Conservation (phyloP, 2,113 vertebrate genomes). For the Alethe diademata region DNA sequence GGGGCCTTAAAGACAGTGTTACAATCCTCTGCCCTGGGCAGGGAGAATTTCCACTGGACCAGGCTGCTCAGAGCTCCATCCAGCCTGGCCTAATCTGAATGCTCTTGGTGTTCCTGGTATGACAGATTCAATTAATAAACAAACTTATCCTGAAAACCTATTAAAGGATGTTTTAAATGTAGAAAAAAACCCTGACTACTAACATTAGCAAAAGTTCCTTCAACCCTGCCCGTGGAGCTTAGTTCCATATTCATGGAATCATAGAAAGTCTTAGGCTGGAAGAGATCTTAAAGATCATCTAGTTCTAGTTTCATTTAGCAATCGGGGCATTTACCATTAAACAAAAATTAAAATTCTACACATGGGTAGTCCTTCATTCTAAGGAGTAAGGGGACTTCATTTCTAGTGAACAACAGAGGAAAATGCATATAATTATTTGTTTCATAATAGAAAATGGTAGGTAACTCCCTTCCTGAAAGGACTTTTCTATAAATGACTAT, state of each 20-base stretch:
- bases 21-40: neutral
- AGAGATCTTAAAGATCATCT: neutral
- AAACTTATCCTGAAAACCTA: neutral
- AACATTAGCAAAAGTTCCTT: neutral
- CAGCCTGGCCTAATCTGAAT: neutral
- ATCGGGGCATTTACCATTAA: neutral
- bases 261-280: neutral
- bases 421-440: neutral
- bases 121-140: slow-evolving; percentile 7
- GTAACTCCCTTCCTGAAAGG: neutral
- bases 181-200: neutral
- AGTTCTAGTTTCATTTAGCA: neutral
- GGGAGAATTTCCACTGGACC: too few species aligned
- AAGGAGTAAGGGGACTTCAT: neutral
- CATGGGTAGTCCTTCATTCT: neutral
- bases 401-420: neutral
- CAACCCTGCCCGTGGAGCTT: neutral
- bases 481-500: neutral
- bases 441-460: neutral
- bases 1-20: neutral
- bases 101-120: neutral
- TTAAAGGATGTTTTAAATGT: neutral
- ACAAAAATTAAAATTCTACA: neutral
- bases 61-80: neutral
- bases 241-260: neutral